Percentiles rank a stretch among this genome's conserved stretches.
phyloP scores from a whole-genome alignment of 2,113 vertebrate species.

The Neodon shergylaensis region DNA sequence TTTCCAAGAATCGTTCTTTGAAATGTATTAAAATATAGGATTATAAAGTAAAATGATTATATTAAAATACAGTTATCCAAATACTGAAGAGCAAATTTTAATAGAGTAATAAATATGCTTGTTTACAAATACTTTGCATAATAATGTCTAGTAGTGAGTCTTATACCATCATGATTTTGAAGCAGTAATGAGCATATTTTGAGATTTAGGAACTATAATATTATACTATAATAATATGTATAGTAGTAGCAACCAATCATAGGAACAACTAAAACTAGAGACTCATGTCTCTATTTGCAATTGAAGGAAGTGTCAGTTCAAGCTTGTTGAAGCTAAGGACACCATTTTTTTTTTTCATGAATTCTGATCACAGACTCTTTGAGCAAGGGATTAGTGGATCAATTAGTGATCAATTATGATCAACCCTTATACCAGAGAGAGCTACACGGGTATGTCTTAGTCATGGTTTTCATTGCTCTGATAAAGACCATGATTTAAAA shows the following conservation, averaged over 20 bases:
- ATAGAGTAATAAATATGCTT: neutral
- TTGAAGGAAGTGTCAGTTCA: conserved; percentile 51
- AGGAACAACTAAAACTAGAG: neutral
- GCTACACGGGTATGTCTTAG: neutral
- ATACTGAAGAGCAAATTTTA: conserved; percentile 28
- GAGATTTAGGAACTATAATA: conserved; percentile 31
- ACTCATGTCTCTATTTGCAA: conserved; percentile 46
- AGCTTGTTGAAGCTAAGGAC: conserved; percentile 2
- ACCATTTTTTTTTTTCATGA: neutral
- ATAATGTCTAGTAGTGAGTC: neutral
- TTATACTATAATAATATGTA: conserved; percentile 49
- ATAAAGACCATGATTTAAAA: neutral
- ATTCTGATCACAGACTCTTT: neutral
- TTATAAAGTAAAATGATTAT: neutral
- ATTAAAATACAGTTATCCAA: conserved; percentile 35
- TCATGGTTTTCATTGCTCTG: neutral
- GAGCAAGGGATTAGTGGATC: neutral
- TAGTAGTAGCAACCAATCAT: conserved; percentile 12
- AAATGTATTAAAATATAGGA: neutral
- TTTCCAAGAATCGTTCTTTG: neutral
- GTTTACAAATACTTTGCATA: conserved; percentile 25
- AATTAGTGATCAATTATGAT: neutral
- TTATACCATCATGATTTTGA: conserved; percentile 20
- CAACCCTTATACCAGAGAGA: neutral
- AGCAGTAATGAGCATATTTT: neutral